Percentiles rank a stretch among this genome's conserved stretches.
Conservation (phyloP, 1,140 invertebrate species). For the Lordiphosa collinella region DNA sequence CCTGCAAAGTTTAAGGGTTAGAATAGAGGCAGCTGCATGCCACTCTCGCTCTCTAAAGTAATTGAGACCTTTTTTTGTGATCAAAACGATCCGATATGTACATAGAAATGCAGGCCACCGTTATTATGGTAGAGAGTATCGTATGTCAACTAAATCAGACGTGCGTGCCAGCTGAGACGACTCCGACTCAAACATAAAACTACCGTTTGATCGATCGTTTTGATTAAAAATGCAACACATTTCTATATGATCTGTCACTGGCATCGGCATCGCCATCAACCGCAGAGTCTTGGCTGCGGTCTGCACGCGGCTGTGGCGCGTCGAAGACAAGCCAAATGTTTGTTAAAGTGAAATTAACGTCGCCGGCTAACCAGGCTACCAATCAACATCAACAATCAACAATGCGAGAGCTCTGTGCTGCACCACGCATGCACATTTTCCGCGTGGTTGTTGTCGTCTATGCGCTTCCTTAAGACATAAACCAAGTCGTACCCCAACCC, state of each 20-base stretch:
- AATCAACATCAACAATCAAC: constrained; percentile 77
- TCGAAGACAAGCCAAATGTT: constrained; percentile 71
- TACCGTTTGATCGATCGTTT: constrained; percentile 79
- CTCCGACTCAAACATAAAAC: constrained; percentile 57
- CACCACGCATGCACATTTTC: constrained; percentile 46
- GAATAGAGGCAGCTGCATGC: constrained; percentile 13
- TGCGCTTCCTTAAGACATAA: constrained; percentile 50
- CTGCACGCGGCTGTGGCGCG: not conserved
- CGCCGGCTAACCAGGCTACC: constrained; percentile 61
- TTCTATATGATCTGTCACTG: constrained; percentile 78
- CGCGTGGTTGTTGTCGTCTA: constrained; percentile 53
- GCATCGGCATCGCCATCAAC: constrained; percentile 26
- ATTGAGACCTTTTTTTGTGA: constrained; percentile 61
- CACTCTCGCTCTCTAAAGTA: constrained; percentile 27
- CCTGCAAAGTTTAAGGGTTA: constrained; percentile 37
- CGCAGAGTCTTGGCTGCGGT: constrained; percentile 43
- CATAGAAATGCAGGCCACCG: constrained; percentile 43
- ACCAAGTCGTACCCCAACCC: constrained; percentile 15
- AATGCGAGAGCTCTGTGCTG: constrained; percentile 47
- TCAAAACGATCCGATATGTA: constrained; percentile 44
- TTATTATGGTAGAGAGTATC: constrained; percentile 47
- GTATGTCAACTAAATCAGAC: constrained; percentile 61
- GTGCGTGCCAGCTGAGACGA: constrained; percentile 14
- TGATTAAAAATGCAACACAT: constrained; percentile 79
- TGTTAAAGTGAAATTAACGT: constrained; percentile 79